phyloP scores from a whole-genome alignment of 2,113 vertebrate species.

The Benitochromis conjunctus region DNA sequence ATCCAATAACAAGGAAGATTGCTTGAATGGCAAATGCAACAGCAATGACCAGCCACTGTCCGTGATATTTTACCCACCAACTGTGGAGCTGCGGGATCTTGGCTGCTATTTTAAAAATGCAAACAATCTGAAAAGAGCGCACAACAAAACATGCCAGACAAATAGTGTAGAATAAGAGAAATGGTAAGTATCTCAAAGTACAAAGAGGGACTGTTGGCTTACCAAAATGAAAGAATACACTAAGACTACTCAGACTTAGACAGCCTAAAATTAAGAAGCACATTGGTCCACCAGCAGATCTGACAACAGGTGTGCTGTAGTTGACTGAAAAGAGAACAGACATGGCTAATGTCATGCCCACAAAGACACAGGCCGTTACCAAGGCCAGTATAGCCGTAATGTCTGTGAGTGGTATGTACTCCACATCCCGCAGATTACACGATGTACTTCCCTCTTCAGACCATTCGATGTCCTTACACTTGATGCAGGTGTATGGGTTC shows the following conservation, averaged over 20 bases:
- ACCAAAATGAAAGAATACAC: slow-evolving; percentile 77
- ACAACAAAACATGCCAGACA: slow-evolving; percentile 81
- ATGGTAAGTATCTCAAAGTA: slow-evolving; percentile 66
- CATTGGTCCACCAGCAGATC: slow-evolving; percentile 80
- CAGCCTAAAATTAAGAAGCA: slow-evolving; percentile 83
- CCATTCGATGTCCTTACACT: slow-evolving; percentile 77
- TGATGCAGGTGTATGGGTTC: slow-evolving; percentile 69
- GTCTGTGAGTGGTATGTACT: slow-evolving; percentile 72
- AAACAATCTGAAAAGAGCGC: slow-evolving; percentile 83
- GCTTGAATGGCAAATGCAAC: slow-evolving; percentile 55
- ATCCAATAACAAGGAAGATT: slow-evolving; percentile 42
- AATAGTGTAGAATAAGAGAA: slow-evolving; percentile 68
- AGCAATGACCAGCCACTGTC: slow-evolving; percentile 72
- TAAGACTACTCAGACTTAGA: slow-evolving; percentile 65
- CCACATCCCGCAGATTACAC: slow-evolving; percentile 67
- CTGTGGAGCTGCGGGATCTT: slow-evolving; percentile 69
- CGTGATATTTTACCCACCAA: slow-evolving; percentile 76
- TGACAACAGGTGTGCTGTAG: slow-evolving; percentile 80
- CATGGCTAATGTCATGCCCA: slow-evolving; percentile 58
- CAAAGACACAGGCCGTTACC: slow-evolving; percentile 12
- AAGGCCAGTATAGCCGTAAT: slow-evolving; percentile 64
- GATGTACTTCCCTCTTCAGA: slow-evolving; percentile 66
- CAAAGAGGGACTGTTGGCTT: slow-evolving; percentile 64
- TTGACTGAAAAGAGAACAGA: slow-evolving; percentile 72
- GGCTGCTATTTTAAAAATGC: slow-evolving; percentile 83